phyloP scores from a whole-genome alignment of 2,888 invertebrate species.

The Tortricodes alternella region DNA sequence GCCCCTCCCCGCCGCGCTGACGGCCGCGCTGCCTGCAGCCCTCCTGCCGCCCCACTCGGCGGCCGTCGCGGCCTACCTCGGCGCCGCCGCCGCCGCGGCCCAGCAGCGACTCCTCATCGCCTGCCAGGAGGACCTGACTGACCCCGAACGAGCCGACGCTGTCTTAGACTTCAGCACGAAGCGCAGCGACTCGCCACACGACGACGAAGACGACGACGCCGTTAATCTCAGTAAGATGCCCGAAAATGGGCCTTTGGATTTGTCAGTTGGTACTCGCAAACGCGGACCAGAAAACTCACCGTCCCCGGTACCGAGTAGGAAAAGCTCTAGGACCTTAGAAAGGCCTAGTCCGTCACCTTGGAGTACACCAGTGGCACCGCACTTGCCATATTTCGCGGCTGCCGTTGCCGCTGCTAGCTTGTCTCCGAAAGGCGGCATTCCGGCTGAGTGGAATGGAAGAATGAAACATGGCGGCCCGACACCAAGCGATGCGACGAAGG shows the following conservation, averaged over 20 bases:
- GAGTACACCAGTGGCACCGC: conserved; percentile 90
- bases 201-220: conserved; percentile 84
- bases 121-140: conserved; percentile 87
- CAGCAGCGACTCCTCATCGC: conserved; percentile 89
- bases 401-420: conserved; percentile 90
- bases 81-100: conserved; percentile 87
- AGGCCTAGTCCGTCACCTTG: conserved; percentile 89
- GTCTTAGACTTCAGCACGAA: conserved; percentile 93
- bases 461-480: conserved; percentile 85
- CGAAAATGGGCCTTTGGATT: conserved; percentile 89
- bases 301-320: conserved; percentile 84
- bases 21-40: conserved; percentile 85
- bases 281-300: conserved; percentile 85
- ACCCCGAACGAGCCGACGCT: conserved; percentile 83
- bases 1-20: conserved; percentile 83
- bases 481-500: conserved; percentile 93
- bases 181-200: conserved; percentile 78
- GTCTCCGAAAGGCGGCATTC: conserved; percentile 87
- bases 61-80: conserved; percentile 91
- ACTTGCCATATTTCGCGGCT: conserved; percentile 91
- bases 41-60: conserved; percentile 90
- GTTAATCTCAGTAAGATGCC: conserved; percentile 88
- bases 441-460: conserved; percentile 90
- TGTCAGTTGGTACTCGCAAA: conserved; percentile 89
- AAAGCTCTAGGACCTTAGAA: conserved; percentile 86